Percentiles rank a stretch among this genome's conserved stretches.
phyloP scores from a whole-genome alignment of 1,140 invertebrate genomes.

The Antheraea pernyi region DNA sequence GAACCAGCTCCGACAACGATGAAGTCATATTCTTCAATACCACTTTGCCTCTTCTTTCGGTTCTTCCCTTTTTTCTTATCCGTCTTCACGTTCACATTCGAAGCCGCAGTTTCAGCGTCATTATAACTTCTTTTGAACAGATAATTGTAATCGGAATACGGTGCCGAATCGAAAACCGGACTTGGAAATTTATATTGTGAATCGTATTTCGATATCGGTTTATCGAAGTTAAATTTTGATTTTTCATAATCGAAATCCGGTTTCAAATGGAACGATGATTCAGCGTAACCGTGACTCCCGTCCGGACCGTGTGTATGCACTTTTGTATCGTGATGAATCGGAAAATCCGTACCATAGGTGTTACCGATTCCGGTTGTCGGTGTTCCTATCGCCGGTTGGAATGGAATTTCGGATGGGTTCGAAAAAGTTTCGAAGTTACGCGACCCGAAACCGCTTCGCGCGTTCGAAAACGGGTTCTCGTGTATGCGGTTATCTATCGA shows the following conservation, averaged over 20 bases:
- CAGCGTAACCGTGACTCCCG: conserved; percentile 21
- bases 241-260: conserved; percentile 16
- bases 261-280: conserved; percentile 28
- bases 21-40: conserved; percentile 55
- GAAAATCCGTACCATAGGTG: conserved; percentile 6
- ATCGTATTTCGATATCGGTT: neutral
- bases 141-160: conserved; percentile 19
- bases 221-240: neutral
- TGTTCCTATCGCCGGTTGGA: neutral
- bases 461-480: conserved; percentile 24
- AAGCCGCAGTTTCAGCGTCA: conserved; percentile 39
- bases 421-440: neutral
- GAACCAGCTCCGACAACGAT: conserved; percentile 69
- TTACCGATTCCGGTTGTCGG: neutral
- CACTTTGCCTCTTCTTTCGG: conserved; percentile 30
- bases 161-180: conserved; percentile 10
- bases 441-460: neutral
- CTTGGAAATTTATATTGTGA: conserved; percentile 4
- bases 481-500: conserved; percentile 53
- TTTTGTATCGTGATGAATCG: conserved; percentile 18
- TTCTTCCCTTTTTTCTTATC: conserved; percentile 21
- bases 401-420: neutral
- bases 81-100: conserved; percentile 33
- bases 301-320: conserved; percentile 23
- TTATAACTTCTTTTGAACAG: conserved; percentile 29